Evolutionary conservation across 1,140 invertebrate species (phyloP).

Genomic region (Philotrypesis tridentata): DNA sequence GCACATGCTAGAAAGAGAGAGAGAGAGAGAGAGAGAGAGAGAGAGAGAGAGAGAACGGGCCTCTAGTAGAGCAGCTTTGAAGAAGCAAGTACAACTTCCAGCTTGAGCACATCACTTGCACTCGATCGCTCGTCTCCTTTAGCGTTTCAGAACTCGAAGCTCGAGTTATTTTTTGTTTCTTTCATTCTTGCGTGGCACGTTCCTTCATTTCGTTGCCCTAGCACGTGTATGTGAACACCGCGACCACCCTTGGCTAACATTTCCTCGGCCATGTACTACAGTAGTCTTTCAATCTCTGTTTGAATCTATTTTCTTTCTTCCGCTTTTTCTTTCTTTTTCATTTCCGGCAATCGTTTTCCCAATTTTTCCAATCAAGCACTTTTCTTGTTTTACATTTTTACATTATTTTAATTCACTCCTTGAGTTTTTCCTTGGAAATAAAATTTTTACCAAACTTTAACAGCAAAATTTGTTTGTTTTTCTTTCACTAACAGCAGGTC

Average conservation of each 20-base stretch:
- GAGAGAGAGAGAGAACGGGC: neutral
- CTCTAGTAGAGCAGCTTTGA: neutral
- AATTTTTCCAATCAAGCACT: neutral
- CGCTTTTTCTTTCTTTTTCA: neutral
- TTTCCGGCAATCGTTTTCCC: neutral
- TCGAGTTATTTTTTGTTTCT: neutral
- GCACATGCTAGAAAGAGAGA: neutral
- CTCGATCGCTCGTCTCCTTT: neutral
- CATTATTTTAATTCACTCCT: too few species aligned
- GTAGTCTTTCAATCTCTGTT: slow-evolving; percentile 25
- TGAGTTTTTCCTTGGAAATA: too few species aligned
- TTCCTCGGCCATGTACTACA: neutral
- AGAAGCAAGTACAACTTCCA: neutral
- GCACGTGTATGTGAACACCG: neutral
- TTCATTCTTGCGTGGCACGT: neutral
- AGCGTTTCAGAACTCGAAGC: neutral
- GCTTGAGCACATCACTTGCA: neutral
- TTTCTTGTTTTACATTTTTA: neutral
- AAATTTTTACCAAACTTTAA: too few species aligned
- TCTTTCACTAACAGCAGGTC: too few species aligned
- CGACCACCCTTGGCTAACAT: neutral
- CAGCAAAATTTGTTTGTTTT: too few species aligned
- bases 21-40: neutral
- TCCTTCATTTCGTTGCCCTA: neutral
- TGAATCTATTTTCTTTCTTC: slow-evolving; percentile 30